A percentile compares a stretch with the other conserved stretches of the same genome.
These are phyloP conservation scores for Neocrepidodera transversa DNA, from an alignment of 2,888 invertebrate genomes.

Conservation along the genomic window DNA sequence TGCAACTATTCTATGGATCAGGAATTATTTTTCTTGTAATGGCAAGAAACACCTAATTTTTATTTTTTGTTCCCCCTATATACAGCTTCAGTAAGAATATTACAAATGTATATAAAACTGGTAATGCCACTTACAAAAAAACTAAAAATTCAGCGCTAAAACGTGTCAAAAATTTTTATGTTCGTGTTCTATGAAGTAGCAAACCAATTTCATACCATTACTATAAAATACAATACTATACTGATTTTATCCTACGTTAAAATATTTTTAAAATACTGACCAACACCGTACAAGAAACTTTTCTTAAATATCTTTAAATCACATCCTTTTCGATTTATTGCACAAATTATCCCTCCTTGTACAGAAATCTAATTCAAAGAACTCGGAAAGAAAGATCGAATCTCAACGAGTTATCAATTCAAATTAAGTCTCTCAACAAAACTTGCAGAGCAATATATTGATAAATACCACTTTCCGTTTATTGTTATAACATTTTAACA, in stretches of 20 bases:
- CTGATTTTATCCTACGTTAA: conserved; percentile 36
- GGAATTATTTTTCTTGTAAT: conserved; percentile 37
- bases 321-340: conserved; percentile 40
- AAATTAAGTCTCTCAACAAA: too few relatives aligned
- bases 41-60: conserved; percentile 47
- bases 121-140: conserved; percentile 25
- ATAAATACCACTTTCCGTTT: too few relatives aligned
- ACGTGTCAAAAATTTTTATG: too few relatives aligned
- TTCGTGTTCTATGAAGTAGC: too few relatives aligned
- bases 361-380: background rate
- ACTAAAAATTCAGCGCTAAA: too few relatives aligned
- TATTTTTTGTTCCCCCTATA: conserved; percentile 50
- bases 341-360: conserved; percentile 23
- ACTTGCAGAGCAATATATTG: too few relatives aligned
- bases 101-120: conserved; percentile 6
- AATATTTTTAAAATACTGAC: conserved; percentile 53
- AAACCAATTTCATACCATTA: background rate
- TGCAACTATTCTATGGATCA: conserved; percentile 50
- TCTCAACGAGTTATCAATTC: background rate
- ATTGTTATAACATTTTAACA: too few relatives aligned
- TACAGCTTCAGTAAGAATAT: conserved; percentile 25
- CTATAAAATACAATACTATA: conserved; percentile 26
- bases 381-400: background rate
- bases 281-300: conserved; percentile 46
- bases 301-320: conserved; percentile 33